Base-by-base conservation (phyloP, 2,888 invertebrate genomes). In the Scelioninae gen. 1 region DNA sequence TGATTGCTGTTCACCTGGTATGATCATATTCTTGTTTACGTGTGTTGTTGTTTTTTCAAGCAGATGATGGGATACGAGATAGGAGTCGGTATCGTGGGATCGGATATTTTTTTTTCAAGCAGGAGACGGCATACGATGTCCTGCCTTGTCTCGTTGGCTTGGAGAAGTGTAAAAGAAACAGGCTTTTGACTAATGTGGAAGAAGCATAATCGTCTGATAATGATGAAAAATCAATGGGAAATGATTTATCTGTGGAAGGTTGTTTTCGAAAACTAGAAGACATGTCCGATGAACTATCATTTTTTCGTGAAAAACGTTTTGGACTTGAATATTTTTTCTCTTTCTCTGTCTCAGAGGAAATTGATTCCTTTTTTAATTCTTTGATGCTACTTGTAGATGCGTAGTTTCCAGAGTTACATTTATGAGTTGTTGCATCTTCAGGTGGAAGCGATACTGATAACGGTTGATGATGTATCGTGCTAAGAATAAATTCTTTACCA, bases 391-490 rank as follows among this genome's bases (percentile, higher is more conserved):
- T 63, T 43, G 47, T 45, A 9, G 74, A 66, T 2, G 71, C 43
- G 51, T 81, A 85, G 15, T 79, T 55, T 9, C 75, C 72, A 82
- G 90, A 31, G 77, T 86, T 66, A 88, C 90, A 85, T 90, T 88
- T 87, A 5, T 85, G 63, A 9, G 82, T 85, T 92, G 93, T 91
- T 93, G 92, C 88, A 51, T 93, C 93, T 86, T 96, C 96, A 9
- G 95, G 95, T 49, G 95, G 95, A 88, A 96, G 91, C 75, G 94
- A 94, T 55, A 96, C 96, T 86, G 95, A 95, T 80, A 96, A 93
- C 45, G 95, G 95, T 1, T 95, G 95, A 90, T 95, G 92, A 85
- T 91, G 91, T 5, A 88, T 87, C 23, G 91, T 92, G 88, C 92
- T 86, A 88, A 92, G 79, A 84, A 82, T 83, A 34, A 86, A 72